phyloP scores from a whole-genome alignment of 1,140 invertebrate genomes.

The Drosophila santomea region DNA sequence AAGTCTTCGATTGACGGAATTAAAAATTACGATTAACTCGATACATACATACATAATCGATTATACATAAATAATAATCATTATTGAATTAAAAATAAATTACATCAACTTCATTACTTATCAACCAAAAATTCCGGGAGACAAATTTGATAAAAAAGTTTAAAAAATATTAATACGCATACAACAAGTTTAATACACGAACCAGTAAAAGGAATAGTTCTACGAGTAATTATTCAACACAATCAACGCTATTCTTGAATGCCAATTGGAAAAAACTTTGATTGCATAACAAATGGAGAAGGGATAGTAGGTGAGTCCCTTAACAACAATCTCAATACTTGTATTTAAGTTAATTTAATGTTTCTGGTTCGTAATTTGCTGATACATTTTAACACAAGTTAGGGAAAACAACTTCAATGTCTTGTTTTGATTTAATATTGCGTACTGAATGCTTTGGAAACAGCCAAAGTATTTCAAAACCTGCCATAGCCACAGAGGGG shows the following conservation, averaged over 20 bases:
- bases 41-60: slow-evolving; percentile 52
- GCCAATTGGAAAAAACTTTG: slow-evolving; percentile 52
- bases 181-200: slow-evolving; percentile 32
- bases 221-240: slow-evolving; percentile 56
- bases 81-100: slow-evolving; percentile 64
- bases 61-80: slow-evolving; percentile 52
- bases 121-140: slow-evolving; percentile 17
- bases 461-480: slow-evolving; percentile 4
- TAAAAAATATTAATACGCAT: slow-evolving; percentile 28
- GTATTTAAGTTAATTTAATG: too few relatives aligned
- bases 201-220: slow-evolving; percentile 67
- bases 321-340: not conserved
- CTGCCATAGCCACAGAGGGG: slow-evolving; percentile 13
- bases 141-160: slow-evolving; percentile 64
- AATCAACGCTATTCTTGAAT: slow-evolving; percentile 58
- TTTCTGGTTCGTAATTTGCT: too few relatives aligned
- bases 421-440: not conserved
- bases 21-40: slow-evolving; percentile 8
- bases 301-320: slow-evolving; percentile 54
- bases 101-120: slow-evolving; percentile 55
- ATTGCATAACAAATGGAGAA: slow-evolving; percentile 27
- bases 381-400: too few relatives aligned
- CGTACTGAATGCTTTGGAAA: not conserved
- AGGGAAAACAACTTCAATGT: too few relatives aligned
- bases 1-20: not conserved